Conservation (phyloP, 64 coral and sea anemone species). For the Pachyseris speciosa region DNA sequence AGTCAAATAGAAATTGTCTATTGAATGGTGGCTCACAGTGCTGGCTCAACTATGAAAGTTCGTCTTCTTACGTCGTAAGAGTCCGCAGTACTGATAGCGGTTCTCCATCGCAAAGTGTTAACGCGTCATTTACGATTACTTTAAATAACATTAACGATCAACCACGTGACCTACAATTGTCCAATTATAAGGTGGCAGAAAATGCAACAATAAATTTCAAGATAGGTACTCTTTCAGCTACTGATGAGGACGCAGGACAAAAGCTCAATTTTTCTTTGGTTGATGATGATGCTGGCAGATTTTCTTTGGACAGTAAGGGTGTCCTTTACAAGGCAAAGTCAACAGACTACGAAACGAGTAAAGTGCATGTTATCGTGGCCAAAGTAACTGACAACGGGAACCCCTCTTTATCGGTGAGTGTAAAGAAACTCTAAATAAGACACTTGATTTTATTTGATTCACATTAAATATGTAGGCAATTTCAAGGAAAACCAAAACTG, state of each 20-base stretch:
- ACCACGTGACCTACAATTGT: slow-evolving; percentile 62
- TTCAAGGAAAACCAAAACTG: no score
- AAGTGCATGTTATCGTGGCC: slow-evolving; percentile 63
- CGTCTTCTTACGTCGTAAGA: slow-evolving; percentile 54
- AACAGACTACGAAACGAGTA: slow-evolving; percentile 82
- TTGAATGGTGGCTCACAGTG: slow-evolving; percentile 70
- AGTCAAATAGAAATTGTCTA: slow-evolving; percentile 72
- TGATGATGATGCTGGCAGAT: slow-evolving; percentile 71
- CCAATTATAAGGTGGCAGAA: slow-evolving; percentile 69
- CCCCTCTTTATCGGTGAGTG: slow-evolving; percentile 52
- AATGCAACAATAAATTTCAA: slow-evolving; percentile 46
- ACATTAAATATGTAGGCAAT: no score
- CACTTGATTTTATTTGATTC: no score
- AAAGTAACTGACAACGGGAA: slow-evolving; percentile 57
- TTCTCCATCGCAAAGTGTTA: slow-evolving; percentile 50
- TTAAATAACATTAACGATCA: slow-evolving; percentile 75
- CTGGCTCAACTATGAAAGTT: slow-evolving; percentile 76
- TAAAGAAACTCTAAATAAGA: background rate
- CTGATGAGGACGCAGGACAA: slow-evolving; percentile 74
- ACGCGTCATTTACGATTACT: slow-evolving; percentile 34
- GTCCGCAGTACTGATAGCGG: slow-evolving; percentile 77
- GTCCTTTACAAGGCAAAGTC: slow-evolving; percentile 49
- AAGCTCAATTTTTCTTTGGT: slow-evolving; percentile 65
- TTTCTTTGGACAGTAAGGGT: slow-evolving; percentile 65
- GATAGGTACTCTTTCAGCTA: slow-evolving; percentile 67